A percentile compares a stretch with the other conserved stretches of the same genome.
These are phyloP conservation scores for Drosophila tristis DNA, from an alignment of 1,140 invertebrate genomes.

Conservation along the genomic window DNA sequence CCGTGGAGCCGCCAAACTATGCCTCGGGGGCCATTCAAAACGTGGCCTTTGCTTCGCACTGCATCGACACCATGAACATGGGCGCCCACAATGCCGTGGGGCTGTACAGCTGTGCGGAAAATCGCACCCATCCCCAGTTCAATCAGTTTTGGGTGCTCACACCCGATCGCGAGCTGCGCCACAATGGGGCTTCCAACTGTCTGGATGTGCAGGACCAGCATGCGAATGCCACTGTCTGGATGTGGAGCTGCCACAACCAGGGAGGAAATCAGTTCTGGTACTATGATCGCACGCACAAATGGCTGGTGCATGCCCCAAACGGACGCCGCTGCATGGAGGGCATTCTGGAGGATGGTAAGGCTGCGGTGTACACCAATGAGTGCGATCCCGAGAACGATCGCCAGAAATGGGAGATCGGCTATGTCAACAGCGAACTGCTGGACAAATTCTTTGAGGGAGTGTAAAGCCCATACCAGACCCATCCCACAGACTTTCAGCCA, in stretches of 20 bases:
- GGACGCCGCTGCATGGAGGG: constrained; percentile 89
- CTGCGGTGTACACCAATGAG: constrained; percentile 88
- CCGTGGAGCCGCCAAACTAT: constrained; percentile 90
- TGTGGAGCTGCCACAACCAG: constrained; percentile 89
- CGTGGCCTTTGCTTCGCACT: constrained; percentile 87
- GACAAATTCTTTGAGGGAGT: constrained; percentile 39
- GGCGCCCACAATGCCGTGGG: constrained; percentile 88
- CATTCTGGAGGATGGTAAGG: constrained; percentile 74
- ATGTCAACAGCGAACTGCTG: constrained; percentile 87
- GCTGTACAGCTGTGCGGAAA: constrained; percentile 73
- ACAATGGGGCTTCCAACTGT: constrained; percentile 88
- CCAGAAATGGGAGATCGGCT: constrained; percentile 92
- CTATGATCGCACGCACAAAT: constrained; percentile 88
- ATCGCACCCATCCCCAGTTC: constrained; percentile 58
- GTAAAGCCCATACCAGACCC: neutral
- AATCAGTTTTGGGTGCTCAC: constrained; percentile 83
- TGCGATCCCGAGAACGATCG: constrained; percentile 89
- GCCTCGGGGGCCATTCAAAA: constrained; percentile 90
- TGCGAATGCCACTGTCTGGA: constrained; percentile 88
- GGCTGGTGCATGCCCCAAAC: constrained; percentile 88
- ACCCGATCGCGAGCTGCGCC: constrained; percentile 91
- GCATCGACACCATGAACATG: constrained; percentile 90
- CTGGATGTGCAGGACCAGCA: constrained; percentile 89
- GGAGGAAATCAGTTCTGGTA: constrained; percentile 93
- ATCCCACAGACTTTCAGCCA: no score